Base-by-base conservation (phyloP, 1,140 invertebrate species). In the Drosophila varians region DNA sequence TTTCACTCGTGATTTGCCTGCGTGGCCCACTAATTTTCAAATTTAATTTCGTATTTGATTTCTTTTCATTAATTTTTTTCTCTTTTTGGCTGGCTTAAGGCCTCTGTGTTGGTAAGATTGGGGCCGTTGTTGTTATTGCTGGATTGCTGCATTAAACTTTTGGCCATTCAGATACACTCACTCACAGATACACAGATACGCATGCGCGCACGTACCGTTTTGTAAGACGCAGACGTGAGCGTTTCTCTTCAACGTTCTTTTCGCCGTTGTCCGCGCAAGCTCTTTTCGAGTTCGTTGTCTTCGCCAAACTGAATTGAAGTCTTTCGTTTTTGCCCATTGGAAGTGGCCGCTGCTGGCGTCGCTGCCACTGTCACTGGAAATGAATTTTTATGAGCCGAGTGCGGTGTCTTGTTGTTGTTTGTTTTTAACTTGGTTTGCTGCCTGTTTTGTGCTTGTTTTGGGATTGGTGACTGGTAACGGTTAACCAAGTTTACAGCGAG, bases 251-350 rank as follows among this genome's bases (percentile, higher is more conserved):
- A 47, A n/a, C n/a, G n/a, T n/a, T n/a, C 43, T 51, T 65, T 71
- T 28, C 23, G 42, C 65, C 52, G 62, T 34, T 61, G 48, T 77
- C 83, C 83, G 83, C 74, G 56, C 71, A 54, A 83, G 82, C 73
- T 78, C 89, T 89, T 77, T 72, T 76, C 89, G 82, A 72, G 89
- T 90, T 90, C 89, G 89, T 90, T 90, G 89, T 90, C 89, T 90
- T 88, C 70, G 78, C 75, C 86, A 75, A 88, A 90, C 89, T 90
- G 72, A 90, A 88, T 78, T 90, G 76, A 90, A 90, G 89, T 90
- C 89, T 90, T 90, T 90, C 89, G 89, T 87, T 89, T 82, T 84
- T 77, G 87, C 78, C 80, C 70, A 84, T 62, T 84, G 83, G 83
- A 87, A 87, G 83, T 72, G 74, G 58, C 62, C 53, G 71, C 56